Conservation (phyloP, 2,113 vertebrate genomes). For the Collichthys lucidus region DNA sequence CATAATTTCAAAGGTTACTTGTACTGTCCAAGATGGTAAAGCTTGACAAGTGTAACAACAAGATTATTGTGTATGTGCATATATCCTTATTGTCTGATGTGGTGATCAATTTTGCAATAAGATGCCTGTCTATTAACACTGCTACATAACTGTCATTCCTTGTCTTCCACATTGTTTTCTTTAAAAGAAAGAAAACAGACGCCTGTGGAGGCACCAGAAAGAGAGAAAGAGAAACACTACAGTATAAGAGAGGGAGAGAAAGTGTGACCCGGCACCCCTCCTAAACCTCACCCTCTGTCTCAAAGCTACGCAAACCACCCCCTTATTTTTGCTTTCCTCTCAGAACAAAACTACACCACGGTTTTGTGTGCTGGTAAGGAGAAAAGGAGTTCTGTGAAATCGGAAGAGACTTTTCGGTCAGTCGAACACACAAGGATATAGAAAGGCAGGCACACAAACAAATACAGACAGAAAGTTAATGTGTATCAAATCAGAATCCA, state of each 20-base stretch:
- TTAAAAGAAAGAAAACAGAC: neutral
- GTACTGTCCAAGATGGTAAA: neutral
- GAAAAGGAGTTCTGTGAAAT: slow-evolving; percentile 65
- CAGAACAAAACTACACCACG: slow-evolving; percentile 52
- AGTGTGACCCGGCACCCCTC: slow-evolving; percentile 49
- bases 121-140: slow-evolving; percentile 19
- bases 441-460: slow-evolving; percentile 33
- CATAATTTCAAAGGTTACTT: neutral
- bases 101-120: neutral
- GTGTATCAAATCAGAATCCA: slow-evolving; percentile 5
- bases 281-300: slow-evolving; percentile 45
- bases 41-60: neutral
- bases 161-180: slow-evolving; percentile 26
- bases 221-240: slow-evolving; percentile 28
- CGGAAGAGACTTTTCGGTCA: slow-evolving; percentile 30
- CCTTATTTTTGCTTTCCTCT: slow-evolving; percentile 56
- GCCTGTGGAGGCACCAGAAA: slow-evolving; percentile 21
- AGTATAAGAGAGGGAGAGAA: slow-evolving; percentile 39
- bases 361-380: slow-evolving; percentile 50
- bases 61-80: no score
- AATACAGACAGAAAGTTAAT: slow-evolving; percentile 24
- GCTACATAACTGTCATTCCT: slow-evolving; percentile 43
- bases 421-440: neutral
- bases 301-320: slow-evolving; percentile 67
- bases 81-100: neutral